Percentiles rank a stretch among this genome's conserved stretches.
Conservation (phyloP, 2,797 vertebrate species). For the Crax fasciolata region DNA sequence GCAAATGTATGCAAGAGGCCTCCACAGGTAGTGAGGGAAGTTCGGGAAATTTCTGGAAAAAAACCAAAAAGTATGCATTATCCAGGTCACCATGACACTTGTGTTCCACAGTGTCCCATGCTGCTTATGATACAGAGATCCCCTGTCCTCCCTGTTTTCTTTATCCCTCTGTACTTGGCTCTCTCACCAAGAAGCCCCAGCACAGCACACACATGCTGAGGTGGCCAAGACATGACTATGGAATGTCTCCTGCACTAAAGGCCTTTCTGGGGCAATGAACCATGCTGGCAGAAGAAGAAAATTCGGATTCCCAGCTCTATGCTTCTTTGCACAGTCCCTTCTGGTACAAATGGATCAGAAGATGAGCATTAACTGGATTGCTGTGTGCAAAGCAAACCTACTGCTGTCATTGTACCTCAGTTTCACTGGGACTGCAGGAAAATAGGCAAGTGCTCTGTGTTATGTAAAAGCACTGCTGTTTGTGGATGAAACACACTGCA, state of each 20-base stretch:
- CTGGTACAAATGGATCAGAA: not conserved
- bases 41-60: not conserved
- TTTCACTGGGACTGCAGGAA: not conserved
- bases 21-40: not conserved
- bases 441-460: not conserved
- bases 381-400: not conserved
- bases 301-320: not conserved
- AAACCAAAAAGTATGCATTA: not conserved
- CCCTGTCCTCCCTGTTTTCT: not conserved
- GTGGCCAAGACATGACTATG: not conserved
- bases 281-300: not conserved
- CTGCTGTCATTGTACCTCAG: not conserved
- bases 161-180: not conserved
- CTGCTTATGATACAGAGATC: not conserved
- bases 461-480: not conserved
- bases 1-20: not conserved
- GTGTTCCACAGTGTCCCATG: not conserved
- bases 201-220: not conserved
- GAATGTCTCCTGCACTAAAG: not conserved
- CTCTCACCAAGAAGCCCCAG: not conserved
- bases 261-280: not conserved
- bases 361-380: not conserved
- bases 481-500: slow-evolving; percentile 8
- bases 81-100: not conserved
- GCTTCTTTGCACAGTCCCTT: not conserved